A percentile compares a stretch with the other conserved stretches of the same genome.
Conservation (phyloP, 2,797 vertebrate species). For the Oophaga sylvatica region DNA sequence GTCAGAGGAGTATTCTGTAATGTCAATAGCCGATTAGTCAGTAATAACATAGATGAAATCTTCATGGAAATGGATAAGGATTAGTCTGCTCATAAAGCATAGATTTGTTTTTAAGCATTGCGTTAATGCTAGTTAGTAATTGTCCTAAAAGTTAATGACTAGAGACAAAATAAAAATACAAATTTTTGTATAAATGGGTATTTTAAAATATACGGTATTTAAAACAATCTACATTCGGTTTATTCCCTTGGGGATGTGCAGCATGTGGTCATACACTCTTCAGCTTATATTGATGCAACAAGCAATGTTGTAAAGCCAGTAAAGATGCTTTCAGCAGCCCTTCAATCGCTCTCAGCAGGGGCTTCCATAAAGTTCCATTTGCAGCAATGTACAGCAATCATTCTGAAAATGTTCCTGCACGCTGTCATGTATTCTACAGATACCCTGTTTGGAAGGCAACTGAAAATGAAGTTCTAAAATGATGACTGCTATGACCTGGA, state of each 20-base stretch:
- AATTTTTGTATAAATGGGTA: neutral
- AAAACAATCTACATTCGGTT: neutral
- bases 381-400: neutral
- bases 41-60: conserved; percentile 27
- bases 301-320: neutral
- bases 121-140: conserved; percentile 6
- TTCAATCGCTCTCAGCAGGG: conserved; percentile 2
- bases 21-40: conserved; percentile 25
- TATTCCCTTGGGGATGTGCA: neutral
- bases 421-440: neutral
- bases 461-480: neutral
- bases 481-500: neutral
- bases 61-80: conserved; percentile 7
- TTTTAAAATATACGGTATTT: neutral
- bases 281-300: neutral
- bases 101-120: conserved; percentile 13
- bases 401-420: neutral
- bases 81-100: conserved; percentile 23
- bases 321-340: conserved; percentile 8
- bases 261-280: neutral
- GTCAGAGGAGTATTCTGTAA: neutral
- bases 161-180: neutral
- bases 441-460: neutral
- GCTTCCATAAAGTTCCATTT: conserved; percentile 6
- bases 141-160: neutral